These are phyloP conservation scores for Nasonia giraulti DNA, from an alignment of 1,140 invertebrate species.

Conservation along the genomic window DNA sequence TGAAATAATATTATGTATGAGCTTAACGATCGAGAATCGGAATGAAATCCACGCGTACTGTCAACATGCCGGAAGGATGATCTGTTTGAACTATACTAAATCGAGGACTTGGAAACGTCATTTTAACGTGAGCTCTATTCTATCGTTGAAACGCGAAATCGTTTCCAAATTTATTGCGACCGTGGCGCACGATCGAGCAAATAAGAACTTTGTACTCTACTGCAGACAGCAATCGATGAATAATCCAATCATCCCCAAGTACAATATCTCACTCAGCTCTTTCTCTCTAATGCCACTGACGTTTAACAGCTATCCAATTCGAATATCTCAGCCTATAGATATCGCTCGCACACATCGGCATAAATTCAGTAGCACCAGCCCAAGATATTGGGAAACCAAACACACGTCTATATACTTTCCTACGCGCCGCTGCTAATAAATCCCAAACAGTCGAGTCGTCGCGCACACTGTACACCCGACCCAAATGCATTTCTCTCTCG, in stretches of 20 bases:
- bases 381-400: too few species aligned
- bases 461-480: background rate
- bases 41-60: too few species aligned
- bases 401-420: background rate
- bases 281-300: background rate
- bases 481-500: constrained; percentile 18
- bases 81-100: background rate
- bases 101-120: background rate
- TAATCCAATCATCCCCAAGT: too few species aligned
- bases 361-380: too few species aligned
- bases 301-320: background rate
- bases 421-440: background rate
- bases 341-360: background rate
- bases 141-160: background rate
- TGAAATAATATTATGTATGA: too few species aligned
- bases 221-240: too few species aligned
- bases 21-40: too few species aligned
- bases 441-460: background rate
- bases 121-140: background rate
- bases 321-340: too few species aligned
- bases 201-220: background rate
- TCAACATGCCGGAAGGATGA: background rate
- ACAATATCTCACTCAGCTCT: background rate
- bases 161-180: background rate
- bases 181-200: background rate